Conservation (phyloP, 2,888 invertebrate genomes). For the Spodoptera littoralis region DNA sequence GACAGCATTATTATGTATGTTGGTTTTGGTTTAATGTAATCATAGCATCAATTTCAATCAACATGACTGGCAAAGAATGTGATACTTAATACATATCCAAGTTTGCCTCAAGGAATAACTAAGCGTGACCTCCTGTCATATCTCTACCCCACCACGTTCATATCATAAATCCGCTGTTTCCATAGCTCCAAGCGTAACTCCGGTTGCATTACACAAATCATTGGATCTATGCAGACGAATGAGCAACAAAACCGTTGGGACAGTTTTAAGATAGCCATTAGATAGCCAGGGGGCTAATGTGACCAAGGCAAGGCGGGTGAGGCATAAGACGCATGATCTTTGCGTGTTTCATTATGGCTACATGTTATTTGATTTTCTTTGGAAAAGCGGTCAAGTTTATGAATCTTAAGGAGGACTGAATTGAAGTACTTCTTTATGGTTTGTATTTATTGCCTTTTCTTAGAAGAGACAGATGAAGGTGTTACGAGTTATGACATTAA, state of each 20-base stretch:
- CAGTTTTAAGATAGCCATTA: slow-evolving; percentile 46
- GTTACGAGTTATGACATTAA: too few relatives aligned
- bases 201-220: slow-evolving; percentile 58
- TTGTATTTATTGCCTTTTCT: too few relatives aligned
- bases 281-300: slow-evolving; percentile 14
- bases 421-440: background rate
- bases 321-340: slow-evolving; percentile 8
- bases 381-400: slow-evolving; percentile 5
- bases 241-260: slow-evolving; percentile 42
- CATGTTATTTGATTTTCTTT: slow-evolving; percentile 13
- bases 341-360: slow-evolving; percentile 7
- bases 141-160: background rate
- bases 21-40: too few relatives aligned
- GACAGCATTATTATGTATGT: too few relatives aligned
- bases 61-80: too few relatives aligned
- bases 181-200: slow-evolving; percentile 44
- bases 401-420: background rate
- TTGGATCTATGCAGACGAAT: slow-evolving; percentile 55
- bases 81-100: too few relatives aligned
- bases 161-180: slow-evolving; percentile 28
- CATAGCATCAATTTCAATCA: too few relatives aligned
- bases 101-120: too few relatives aligned
- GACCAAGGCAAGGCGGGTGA: slow-evolving; percentile 5
- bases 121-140: too few relatives aligned
- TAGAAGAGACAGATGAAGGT: too few relatives aligned